These are phyloP conservation scores for Hycleus phaleratus DNA, from an alignment of 1,140 invertebrate genomes.

Conservation along the genomic window DNA sequence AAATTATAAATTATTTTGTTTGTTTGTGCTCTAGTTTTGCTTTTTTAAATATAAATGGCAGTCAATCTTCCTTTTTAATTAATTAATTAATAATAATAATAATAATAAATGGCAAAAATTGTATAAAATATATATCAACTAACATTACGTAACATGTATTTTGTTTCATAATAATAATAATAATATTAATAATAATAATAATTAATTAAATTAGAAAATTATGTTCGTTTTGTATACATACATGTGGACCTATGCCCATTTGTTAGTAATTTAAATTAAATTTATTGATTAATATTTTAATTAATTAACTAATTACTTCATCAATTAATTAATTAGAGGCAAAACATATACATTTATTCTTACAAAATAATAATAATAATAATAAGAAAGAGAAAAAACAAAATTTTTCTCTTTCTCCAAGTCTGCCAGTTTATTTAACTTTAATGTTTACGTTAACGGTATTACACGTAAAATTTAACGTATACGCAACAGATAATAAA, in stretches of 20 bases:
- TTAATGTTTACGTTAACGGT: too few relatives aligned
- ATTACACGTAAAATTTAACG: too few relatives aligned
- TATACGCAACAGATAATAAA: too few relatives aligned
- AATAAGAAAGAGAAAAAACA: background rate
- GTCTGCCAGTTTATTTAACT: background rate
- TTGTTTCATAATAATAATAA: background rate
- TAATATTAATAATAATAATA: background rate
- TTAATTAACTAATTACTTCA: too few relatives aligned
- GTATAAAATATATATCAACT: slow-evolving; percentile 14
- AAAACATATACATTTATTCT: background rate
- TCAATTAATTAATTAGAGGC: background rate
- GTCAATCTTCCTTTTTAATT: slow-evolving; percentile 26
- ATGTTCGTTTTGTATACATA: background rate
- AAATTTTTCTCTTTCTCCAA: background rate
- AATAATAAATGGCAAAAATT: slow-evolving; percentile 34
- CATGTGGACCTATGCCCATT: background rate
- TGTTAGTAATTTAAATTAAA: background rate
- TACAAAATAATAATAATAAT: background rate
- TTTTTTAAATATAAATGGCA: slow-evolving; percentile 36
- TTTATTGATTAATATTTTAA: too few relatives aligned
- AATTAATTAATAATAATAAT: background rate
- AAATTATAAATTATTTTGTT: background rate
- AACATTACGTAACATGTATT: background rate
- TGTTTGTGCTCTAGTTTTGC: slow-evolving; percentile 11
- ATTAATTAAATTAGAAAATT: background rate